Percentiles rank a stretch among this genome's conserved stretches.
phyloP scores from a whole-genome alignment of 2,113 vertebrate species.

The Rhinolophus ferrumequinum region DNA sequence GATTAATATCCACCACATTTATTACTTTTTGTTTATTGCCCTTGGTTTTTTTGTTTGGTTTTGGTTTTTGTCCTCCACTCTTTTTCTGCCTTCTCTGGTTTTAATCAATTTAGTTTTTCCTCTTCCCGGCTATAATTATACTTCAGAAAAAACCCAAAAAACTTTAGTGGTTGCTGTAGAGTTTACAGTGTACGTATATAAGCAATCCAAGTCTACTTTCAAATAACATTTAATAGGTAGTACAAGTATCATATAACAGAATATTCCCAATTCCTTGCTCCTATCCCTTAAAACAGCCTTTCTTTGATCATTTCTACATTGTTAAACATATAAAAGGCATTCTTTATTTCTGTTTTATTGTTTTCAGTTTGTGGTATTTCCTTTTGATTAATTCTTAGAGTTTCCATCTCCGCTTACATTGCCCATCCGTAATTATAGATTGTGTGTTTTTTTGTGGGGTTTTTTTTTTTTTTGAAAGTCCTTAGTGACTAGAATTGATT shows the following conservation, averaged over 20 bases:
- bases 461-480: neutral
- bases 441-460: neutral
- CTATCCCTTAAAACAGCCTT: neutral
- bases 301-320: neutral
- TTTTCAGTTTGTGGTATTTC: neutral
- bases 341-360: neutral
- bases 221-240: neutral
- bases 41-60: neutral
- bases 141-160: neutral
- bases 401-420: neutral
- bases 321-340: neutral
- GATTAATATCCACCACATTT: neutral
- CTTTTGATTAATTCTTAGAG: neutral
- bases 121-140: neutral
- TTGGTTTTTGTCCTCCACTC: neutral
- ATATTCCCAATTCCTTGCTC: neutral
- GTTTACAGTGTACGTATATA: neutral
- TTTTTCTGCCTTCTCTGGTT: neutral
- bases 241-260: neutral
- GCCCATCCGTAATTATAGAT: neutral
- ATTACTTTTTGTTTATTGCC: neutral
- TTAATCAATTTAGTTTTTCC: neutral
- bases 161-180: neutral
- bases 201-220: neutral
- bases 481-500: too few relatives aligned